phyloP scores from a whole-genome alignment of 2,113 vertebrate species.

The Heterochromis multidens region DNA sequence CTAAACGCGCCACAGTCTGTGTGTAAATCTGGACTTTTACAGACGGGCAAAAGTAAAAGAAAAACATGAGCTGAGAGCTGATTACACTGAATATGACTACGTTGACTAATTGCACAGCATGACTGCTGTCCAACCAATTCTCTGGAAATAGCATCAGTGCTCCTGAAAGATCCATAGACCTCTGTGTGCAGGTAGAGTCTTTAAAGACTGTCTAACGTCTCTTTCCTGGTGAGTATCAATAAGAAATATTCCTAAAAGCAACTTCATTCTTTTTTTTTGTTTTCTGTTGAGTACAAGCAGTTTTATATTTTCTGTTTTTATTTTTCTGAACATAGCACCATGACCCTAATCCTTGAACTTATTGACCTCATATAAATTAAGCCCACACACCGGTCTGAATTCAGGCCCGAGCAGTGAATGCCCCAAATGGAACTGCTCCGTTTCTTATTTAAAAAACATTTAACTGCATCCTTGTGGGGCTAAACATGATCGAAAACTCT shows the following conservation, averaged over 20 bases:
- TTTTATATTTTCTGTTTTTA: not conserved
- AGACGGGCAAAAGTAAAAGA: no score
- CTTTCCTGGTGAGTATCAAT: not conserved
- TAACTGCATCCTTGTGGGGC: not conserved
- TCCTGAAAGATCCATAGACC: no score
- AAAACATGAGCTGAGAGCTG: no score
- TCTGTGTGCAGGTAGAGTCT: no score
- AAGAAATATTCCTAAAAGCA: not conserved
- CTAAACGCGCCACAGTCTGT: no score
- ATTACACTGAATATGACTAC: no score
- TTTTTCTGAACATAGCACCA: not conserved
- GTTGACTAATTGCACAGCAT: no score
- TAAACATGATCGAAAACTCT: fast-evolving
- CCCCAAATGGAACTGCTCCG: fast-evolving
- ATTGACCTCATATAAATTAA: not conserved
- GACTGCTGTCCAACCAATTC: not conserved
- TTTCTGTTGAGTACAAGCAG: no score
- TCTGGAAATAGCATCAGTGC: not conserved
- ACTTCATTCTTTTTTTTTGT: not conserved
- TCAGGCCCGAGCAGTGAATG: not conserved
- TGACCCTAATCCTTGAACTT: not conserved
- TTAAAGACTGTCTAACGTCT: not conserved
- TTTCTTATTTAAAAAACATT: fast-evolving
- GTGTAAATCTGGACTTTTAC: no score
- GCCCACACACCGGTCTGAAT: not conserved